These are phyloP conservation scores for Ginglymostoma cirratum DNA, from an alignment of 2,113 vertebrate species.

Conservation along the genomic window DNA sequence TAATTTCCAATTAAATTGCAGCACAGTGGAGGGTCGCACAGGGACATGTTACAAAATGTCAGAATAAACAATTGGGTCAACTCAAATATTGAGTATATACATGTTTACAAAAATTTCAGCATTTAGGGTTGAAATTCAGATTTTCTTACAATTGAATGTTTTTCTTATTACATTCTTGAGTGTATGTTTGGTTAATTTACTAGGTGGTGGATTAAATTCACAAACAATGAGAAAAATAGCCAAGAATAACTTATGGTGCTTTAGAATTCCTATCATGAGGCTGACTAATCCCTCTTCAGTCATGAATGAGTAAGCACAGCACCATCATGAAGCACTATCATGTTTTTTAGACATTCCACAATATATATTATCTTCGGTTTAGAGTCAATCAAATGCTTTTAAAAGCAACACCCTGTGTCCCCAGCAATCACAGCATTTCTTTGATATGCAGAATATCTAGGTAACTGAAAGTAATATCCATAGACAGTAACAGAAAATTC, in stretches of 20 bases:
- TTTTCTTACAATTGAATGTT: neutral
- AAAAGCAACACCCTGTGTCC: neutral
- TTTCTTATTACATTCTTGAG: neutral
- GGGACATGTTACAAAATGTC: neutral
- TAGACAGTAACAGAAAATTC: neutral
- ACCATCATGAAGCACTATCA: neutral
- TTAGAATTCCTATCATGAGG: neutral
- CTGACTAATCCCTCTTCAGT: neutral
- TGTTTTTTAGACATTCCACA: neutral
- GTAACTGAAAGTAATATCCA: neutral
- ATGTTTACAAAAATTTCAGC: neutral
- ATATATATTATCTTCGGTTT: neutral
- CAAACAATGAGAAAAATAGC: neutral
- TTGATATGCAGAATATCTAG: neutral
- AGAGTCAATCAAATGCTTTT: neutral
- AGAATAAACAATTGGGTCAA: neutral
- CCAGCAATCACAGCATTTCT: neutral
- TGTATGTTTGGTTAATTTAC: neutral
- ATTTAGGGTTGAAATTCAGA: neutral
- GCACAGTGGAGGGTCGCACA: neutral
- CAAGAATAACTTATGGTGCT: neutral
- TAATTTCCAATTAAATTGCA: neutral
- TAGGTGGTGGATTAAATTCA: neutral
- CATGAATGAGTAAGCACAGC: neutral
- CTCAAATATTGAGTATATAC: neutral